These are phyloP conservation scores for Bujurquina vittata DNA, from an alignment of 2,113 vertebrate species.

Conservation along the genomic window DNA sequence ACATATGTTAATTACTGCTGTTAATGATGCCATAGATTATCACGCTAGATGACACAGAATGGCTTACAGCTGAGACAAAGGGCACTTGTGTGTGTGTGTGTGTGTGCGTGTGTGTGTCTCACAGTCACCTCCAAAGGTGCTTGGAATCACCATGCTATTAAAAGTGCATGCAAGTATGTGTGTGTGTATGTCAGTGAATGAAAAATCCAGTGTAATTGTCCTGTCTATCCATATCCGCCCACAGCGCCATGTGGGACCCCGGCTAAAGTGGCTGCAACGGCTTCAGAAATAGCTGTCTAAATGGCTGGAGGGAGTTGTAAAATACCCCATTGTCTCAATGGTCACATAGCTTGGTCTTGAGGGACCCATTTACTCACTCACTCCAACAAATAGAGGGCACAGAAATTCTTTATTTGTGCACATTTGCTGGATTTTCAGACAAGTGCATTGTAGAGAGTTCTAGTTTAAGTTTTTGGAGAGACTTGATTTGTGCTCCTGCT, in stretches of 20 bases:
- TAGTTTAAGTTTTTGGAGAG: slow-evolving; percentile 35
- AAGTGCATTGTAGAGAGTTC: slow-evolving; percentile 22
- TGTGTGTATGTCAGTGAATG: slow-evolving; percentile 31
- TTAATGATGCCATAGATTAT: slow-evolving; percentile 77
- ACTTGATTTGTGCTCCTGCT: slow-evolving; percentile 45
- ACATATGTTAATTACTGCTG: slow-evolving; percentile 76
- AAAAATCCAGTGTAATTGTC: slow-evolving; percentile 71
- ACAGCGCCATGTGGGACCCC: slow-evolving; percentile 71
- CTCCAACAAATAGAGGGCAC: slow-evolving; percentile 63
- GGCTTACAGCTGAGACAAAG: slow-evolving; percentile 56
- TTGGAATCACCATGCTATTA: slow-evolving; percentile 53
- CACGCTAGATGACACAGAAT: slow-evolving; percentile 63
- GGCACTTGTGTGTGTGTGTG: slow-evolving; percentile 12
- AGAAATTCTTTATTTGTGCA: slow-evolving; percentile 54
- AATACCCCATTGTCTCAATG: slow-evolving; percentile 74
- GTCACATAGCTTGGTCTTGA: slow-evolving; percentile 58
- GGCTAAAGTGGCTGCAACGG: slow-evolving; percentile 70
- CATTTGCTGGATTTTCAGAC: slow-evolving; percentile 52
- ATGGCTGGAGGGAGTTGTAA: slow-evolving; percentile 72
- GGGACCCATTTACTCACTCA: slow-evolving; percentile 72
- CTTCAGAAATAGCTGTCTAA: slow-evolving; percentile 71
- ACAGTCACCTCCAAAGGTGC: slow-evolving; percentile 46
- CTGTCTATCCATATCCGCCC: slow-evolving; percentile 73
- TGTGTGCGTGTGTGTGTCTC: slow-evolving; percentile 2
- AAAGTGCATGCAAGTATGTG: slow-evolving; percentile 39